These are phyloP conservation scores for Heterotilapia buettikoferi DNA, from an alignment of 2,113 vertebrate species.

Conservation along the genomic window DNA sequence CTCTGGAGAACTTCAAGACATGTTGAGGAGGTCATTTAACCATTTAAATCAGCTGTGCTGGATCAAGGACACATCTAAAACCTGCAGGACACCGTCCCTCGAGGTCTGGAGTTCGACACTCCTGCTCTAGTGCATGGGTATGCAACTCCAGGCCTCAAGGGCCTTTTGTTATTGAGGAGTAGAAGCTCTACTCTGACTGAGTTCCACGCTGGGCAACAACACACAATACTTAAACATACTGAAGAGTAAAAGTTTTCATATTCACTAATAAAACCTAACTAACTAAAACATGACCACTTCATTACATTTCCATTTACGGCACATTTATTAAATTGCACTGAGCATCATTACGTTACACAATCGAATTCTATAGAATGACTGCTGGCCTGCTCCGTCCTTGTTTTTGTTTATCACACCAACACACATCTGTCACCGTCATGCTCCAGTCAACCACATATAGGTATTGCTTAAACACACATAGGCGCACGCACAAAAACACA, in stretches of 20 bases:
- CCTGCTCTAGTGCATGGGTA: accelerated
- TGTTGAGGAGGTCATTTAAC: not conserved
- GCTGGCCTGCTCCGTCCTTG: not conserved
- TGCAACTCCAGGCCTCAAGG: not conserved
- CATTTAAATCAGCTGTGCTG: not conserved
- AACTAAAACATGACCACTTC: not conserved
- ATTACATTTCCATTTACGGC: not conserved
- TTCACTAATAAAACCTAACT: not conserved
- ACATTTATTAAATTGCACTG: not conserved
- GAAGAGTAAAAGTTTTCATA: not conserved
- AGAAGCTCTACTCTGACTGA: not conserved
- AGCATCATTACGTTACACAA: not conserved
- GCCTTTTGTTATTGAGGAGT: not conserved
- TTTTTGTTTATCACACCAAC: not conserved
- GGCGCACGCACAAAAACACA: not conserved
- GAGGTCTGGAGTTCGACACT: accelerated
- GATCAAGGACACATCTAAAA: not conserved
- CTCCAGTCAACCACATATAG: constrained; percentile 11
- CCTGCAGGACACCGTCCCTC: accelerated
- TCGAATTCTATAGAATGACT: not conserved
- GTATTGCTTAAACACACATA: not conserved
- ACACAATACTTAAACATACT: not conserved
- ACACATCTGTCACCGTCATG: constrained; percentile 43
- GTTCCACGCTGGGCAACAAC: not conserved
- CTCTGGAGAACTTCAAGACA: not conserved